Evolutionary conservation across 37 sponge, comb jelly and placozoan species (phyloP).

Genomic region (Ianthella basta): DNA sequence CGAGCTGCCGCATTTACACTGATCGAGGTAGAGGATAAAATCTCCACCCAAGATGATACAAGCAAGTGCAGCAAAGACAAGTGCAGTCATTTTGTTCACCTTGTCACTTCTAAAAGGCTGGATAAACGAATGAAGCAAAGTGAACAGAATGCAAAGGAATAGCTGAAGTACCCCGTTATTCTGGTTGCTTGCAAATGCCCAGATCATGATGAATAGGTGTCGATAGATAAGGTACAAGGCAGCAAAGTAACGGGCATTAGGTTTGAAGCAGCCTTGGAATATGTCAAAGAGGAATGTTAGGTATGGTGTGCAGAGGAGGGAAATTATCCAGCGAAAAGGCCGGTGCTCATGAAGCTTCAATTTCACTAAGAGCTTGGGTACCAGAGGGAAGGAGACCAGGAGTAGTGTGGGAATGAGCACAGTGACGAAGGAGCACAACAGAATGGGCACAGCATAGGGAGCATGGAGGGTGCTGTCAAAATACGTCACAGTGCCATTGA

Average conservation of each 20-base stretch:
- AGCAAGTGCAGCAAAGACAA: neutral
- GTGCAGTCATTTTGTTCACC: neutral
- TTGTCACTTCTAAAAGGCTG: constrained; percentile 7
- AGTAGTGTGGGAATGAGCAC: neutral
- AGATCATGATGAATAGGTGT: neutral
- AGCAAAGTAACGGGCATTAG: constrained; percentile 13
- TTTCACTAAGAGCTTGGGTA: neutral
- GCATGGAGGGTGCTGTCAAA: neutral
- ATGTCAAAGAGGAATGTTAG: constrained; percentile 6
- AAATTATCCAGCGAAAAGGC: neutral
- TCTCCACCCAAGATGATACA: neutral
- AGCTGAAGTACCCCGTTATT: neutral
- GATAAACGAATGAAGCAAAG: neutral
- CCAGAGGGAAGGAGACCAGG: neutral
- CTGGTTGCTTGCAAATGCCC: neutral
- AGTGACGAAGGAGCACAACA: neutral
- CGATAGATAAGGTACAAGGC: constrained; percentile 14
- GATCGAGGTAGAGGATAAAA: neutral
- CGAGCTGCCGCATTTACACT: no score
- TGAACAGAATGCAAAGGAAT: neutral
- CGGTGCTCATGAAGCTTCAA: neutral
- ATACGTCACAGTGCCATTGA: neutral
- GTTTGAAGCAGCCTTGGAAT: constrained; percentile 26
- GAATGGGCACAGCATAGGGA: constrained; percentile 15
- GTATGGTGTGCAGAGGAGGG: neutral